phyloP scores from a whole-genome alignment of 2,113 vertebrate genomes.

The Pogonocichla stellata region DNA sequence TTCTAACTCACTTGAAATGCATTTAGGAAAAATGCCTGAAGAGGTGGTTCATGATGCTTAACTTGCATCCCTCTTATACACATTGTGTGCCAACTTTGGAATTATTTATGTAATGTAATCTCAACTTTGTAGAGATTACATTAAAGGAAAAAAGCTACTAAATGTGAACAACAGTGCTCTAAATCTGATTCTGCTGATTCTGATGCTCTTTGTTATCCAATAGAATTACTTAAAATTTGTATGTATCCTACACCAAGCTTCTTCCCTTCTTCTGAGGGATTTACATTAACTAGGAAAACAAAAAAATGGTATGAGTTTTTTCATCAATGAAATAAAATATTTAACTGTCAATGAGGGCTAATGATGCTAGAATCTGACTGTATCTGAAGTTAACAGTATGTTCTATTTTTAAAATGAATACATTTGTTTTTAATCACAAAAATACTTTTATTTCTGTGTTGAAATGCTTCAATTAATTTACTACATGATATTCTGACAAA shows the following conservation, averaged over 20 bases:
- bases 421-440: neutral
- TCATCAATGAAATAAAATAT: neutral
- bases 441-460: neutral
- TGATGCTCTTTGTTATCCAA: neutral
- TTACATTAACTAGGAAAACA: neutral
- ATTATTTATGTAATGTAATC: neutral
- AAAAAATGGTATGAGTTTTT: neutral
- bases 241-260: neutral
- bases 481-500: neutral
- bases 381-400: neutral
- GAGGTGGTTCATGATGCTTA: neutral
- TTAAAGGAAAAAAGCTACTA: neutral
- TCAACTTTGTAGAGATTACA: neutral
- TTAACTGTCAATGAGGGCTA: neutral
- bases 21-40: neutral
- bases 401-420: neutral
- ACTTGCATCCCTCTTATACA: accelerated
- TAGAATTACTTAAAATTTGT: neutral
- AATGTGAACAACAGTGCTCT: neutral
- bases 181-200: neutral
- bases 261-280: neutral
- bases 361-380: neutral
- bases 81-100: neutral
- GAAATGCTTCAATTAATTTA: neutral
- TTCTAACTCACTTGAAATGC: neutral